Percentiles rank a stretch among this genome's conserved stretches.
Conservation (phyloP, 2,888 invertebrate species). For the Coenonympha arcania region DNA sequence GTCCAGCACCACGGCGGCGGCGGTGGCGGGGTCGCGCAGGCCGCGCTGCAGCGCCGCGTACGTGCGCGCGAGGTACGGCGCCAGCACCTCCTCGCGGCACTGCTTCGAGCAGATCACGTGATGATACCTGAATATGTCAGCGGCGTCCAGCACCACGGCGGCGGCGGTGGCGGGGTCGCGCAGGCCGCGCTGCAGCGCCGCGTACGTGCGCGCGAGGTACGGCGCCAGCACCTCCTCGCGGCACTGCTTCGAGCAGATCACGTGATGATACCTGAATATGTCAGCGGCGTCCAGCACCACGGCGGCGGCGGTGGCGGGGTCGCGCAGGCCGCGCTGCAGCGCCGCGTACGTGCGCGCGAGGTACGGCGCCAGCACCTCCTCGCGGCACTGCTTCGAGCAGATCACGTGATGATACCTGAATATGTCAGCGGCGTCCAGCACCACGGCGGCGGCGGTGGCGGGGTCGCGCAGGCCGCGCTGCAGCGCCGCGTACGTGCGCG, state of each 20-base stretch:
- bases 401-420: constrained; percentile 98
- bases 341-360: constrained; percentile 83
- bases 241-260: constrained; percentile 96
- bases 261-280: no score
- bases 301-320: constrained; percentile 85
- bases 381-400: constrained; percentile 95
- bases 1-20: constrained; percentile 96
- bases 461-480: constrained; percentile 86
- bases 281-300: constrained; percentile 95
- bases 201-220: constrained; percentile 77
- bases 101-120: constrained; percentile 96
- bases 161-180: constrained; percentile 82
- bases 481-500: constrained; percentile 87
- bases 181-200: constrained; percentile 91
- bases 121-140: no score
- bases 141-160: constrained; percentile 95
- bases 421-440: constrained; percentile 93
- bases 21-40: constrained; percentile 78
- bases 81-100: constrained; percentile 88
- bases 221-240: constrained; percentile 83
- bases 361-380: constrained; percentile 77
- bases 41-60: constrained; percentile 94
- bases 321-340: constrained; percentile 87
- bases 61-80: constrained; percentile 59
- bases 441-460: constrained; percentile 90